Conservation (phyloP, 2,888 invertebrate species). For the Lasioglossum leucozonium region DNA sequence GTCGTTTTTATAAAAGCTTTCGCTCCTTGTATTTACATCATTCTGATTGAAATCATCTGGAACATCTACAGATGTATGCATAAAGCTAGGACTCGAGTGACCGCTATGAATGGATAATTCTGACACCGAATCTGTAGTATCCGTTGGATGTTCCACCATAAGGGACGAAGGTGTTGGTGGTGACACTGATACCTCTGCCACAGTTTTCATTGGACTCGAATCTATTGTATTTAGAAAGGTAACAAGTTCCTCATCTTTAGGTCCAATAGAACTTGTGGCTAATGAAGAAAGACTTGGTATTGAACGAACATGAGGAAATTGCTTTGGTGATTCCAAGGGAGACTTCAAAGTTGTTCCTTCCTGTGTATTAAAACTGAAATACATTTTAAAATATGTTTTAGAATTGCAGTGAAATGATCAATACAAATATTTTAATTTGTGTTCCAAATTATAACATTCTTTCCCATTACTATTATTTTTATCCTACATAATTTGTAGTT, state of each 20-base stretch:
- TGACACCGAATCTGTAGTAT: constrained; percentile 76
- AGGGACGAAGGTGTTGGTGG: constrained; percentile 74
- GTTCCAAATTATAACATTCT: not conserved
- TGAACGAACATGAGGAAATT: constrained; percentile 46
- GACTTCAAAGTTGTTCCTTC: constrained; percentile 30
- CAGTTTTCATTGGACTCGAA: constrained; percentile 65
- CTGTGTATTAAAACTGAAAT: constrained; percentile 38
- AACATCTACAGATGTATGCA: constrained; percentile 69
- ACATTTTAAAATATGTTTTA: constrained; percentile 15
- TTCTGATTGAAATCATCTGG: constrained; percentile 58
- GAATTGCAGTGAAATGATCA: not conserved
- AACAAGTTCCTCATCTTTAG: constrained; percentile 74
- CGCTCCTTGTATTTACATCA: constrained; percentile 44
- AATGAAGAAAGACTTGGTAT: constrained; percentile 52
- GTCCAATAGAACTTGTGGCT: constrained; percentile 36
- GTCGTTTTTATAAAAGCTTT: constrained; percentile 47
- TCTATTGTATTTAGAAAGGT: constrained; percentile 73
- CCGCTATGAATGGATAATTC: constrained; percentile 75
- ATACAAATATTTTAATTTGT: not conserved
- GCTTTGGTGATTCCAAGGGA: constrained; percentile 37
- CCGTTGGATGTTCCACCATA: constrained; percentile 73
- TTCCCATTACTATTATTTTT: not conserved
- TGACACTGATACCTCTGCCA: constrained; percentile 50
- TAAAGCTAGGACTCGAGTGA: constrained; percentile 71
- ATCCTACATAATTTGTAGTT: not conserved